Base-by-base conservation (phyloP, 2,113 vertebrate species). In the Leucoraja erinaceus region DNA sequence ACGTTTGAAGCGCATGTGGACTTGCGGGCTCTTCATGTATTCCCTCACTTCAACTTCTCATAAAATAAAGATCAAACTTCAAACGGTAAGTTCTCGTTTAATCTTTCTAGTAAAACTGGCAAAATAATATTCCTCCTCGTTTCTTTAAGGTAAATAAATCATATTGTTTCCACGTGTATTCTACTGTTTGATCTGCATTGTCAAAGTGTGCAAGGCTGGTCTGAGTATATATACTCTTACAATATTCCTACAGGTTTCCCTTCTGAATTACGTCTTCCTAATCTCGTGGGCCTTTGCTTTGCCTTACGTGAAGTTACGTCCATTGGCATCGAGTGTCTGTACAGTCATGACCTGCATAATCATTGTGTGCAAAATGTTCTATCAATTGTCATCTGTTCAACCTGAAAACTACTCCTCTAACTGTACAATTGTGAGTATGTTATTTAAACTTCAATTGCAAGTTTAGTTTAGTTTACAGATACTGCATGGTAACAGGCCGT, bases 351-450 rank as follows among this genome's bases (percentile, higher is more conserved):
- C 98, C 0, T 99, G 98, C 94, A 97, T 99, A 95, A 97, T 99
- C 95, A 98, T 99, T 93, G 96, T 99, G 94, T 99, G 98, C 95
- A 99, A 99, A 96, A 99, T 99, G 99, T 96, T 99, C 93, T 99
- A 99, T 96, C 99, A 99, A 96, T 97, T 99, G 76, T 95, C 96
- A 90, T 97, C 97, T 93, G 98, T 99, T 95, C 94, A 98, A 81
- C 97, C 97, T 28, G 70, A 88, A 12, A 93, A 63, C 16, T 97
- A 98, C 96, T 97, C 97, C 94, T 96, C 95, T 93, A 98, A 95
- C 94, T 99, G 98, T 96, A 94, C 95, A 18, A 94, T 95, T 97
- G 99, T 99, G 95, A 97, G 96, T 81, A 93, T 59, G 18, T 38
- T 14, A 70, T 91, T 72, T 72, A 91, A 28, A 25, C 11, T 18